Percentiles rank a stretch among this genome's conserved stretches.
These are phyloP conservation scores for Halcyon badia DNA, from an alignment of 2,797 vertebrate species.

Conservation along the genomic window DNA sequence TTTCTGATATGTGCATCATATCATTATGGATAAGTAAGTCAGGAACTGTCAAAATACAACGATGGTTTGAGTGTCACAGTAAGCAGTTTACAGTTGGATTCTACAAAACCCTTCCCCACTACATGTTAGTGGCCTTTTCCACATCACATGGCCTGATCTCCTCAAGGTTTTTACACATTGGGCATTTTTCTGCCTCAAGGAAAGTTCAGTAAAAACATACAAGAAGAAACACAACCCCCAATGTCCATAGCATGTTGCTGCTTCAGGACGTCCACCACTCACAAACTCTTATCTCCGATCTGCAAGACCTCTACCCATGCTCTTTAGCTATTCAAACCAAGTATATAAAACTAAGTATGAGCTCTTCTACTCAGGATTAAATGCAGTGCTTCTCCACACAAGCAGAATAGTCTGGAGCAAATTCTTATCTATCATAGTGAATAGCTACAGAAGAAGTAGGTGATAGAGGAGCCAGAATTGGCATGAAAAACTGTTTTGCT, in stretches of 20 bases:
- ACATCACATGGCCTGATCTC: neutral
- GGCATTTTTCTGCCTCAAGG: neutral
- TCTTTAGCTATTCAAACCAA: neutral
- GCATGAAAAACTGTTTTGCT: neutral
- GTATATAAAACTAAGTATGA: neutral
- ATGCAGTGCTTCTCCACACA: neutral
- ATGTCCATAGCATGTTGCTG: neutral
- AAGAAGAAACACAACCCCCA: neutral
- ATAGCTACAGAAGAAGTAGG: neutral
- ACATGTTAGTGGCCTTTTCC: fast-evolving
- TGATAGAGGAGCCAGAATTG: neutral
- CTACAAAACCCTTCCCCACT: neutral
- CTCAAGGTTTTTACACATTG: neutral
- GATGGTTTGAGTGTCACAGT: neutral
- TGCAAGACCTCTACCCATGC: fast-evolving
- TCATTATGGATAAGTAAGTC: neutral
- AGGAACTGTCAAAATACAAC: neutral
- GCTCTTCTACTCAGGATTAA: neutral
- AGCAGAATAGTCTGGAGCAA: neutral
- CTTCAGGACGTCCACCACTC: neutral
- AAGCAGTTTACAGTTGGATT: neutral
- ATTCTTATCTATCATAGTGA: neutral
- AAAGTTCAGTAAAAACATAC: neutral
- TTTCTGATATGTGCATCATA: neutral
- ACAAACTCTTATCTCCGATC: neutral